Conservation (phyloP, 2,797 vertebrate genomes). For the Lemur catta region DNA sequence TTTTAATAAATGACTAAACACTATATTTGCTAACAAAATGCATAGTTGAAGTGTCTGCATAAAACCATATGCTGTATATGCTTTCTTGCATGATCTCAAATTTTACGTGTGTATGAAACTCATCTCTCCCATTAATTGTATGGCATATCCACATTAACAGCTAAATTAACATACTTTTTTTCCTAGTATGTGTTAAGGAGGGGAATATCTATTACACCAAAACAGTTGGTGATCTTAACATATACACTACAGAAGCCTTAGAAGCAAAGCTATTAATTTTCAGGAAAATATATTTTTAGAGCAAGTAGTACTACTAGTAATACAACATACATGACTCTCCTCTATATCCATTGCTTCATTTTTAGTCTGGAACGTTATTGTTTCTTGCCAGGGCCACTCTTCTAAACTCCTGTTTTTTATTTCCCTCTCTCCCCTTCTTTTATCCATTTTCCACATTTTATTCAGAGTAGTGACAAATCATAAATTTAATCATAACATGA, state of each 20-base stretch:
- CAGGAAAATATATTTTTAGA: neutral
- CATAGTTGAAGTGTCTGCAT: neutral
- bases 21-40: neutral
- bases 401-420: neutral
- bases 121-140: neutral
- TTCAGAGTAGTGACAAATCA: neutral
- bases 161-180: neutral
- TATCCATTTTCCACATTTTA: neutral
- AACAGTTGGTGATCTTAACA: neutral
- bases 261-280: neutral
- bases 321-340: neutral
- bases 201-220: neutral
- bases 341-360: neutral
- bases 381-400: neutral
- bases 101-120: neutral
- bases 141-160: neutral
- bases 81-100: neutral
- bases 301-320: neutral
- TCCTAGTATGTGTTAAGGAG: neutral
- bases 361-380: neutral
- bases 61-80: neutral
- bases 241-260: neutral
- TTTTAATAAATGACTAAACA: neutral
- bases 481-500: neutral
- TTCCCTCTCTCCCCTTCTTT: neutral